Base-by-base conservation (phyloP, 2,113 vertebrate species). In the Dicentrarchus labrax region DNA sequence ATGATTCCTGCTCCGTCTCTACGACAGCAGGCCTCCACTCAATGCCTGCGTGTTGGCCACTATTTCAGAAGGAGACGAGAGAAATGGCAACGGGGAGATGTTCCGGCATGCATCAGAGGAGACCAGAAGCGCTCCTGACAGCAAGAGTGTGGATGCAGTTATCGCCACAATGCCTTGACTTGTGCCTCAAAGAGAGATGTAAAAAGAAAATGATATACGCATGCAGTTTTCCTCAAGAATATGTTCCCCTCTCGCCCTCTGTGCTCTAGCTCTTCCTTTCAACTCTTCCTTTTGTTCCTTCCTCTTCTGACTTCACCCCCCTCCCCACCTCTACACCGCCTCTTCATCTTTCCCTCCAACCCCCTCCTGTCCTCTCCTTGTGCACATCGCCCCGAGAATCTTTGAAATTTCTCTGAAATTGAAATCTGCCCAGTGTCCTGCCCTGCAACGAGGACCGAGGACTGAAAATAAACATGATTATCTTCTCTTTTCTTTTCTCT, bases 331-430 rank as follows among this genome's bases (percentile, higher is more conserved):
- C 16, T 43, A n/a, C 76, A 17, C 69, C 8, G 8, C 67, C 43
- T 78, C 81, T 80, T 70, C 82, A 80, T 91, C 85, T 85, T 30
- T 13, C 75, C 72, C 73, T 68, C 73, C 68, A 54, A 39, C 43
- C 24, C 60, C 62, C 8, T 51, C 76, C 80, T 67, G 41, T 21
- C 60, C 72, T 75, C 57, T 56, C 50, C 4, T 47, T 0, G 1
- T 47, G 39, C 50, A 36, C 79, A n/a, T 48, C 22, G 8, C 47
- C 68, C n/a, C 4, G 17, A 82, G 82, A 83, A 82, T 72, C 79
- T 78, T 70, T 72, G 81, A 84, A 89, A 86, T 30, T 77, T 82
- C 77, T 80, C 84, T 82, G 76, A 85, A 82, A 83, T 78, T 81
- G 76, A 88, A 92, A 88, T 87, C 24, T 48, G 77, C 30, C 57